Evolutionary conservation across 2,113 vertebrate species (phyloP), one percentile per base, ranked within the genome.

Genomic region (Hypocryptadius cinnamomeus): DNA sequence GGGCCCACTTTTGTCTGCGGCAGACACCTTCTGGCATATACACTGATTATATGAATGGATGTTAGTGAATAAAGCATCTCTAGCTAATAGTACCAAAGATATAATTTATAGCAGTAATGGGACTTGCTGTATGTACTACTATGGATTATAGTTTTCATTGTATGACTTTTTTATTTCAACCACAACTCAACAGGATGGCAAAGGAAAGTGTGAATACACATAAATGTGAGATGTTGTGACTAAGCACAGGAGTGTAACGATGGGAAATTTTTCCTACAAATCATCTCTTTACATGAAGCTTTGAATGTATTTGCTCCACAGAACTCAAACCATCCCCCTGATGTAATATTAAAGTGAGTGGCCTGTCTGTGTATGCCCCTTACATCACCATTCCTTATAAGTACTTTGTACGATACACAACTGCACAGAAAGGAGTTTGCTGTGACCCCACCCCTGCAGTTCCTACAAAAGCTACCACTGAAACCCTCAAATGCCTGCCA

Each of bases 131-230:
- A 30, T 24, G 7, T 35, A 56, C 35, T 86, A 54, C 65, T 78
- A 12, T 44, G 35, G 6, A 60, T 74, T 74, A 48, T 47, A 65
- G 47, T 89, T 66, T 71, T 33, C 22, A 59, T 56, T 28, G 53
- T 37, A 53, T 51, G 31, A 71, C 57, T 79, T 85, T 66, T 88
- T 80, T 56, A 64, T 74, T 92, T 83, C 53, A 50, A 87, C 44
- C 72, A 65, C 48, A 89, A 19, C 35, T 79, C 51, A 42, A 56
- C 19, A 78, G 40, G 27, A 50, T 63, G 14, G 5, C 51, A 59
- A 84, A 88, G 12, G 31, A 39, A 50, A 22, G 22, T 66, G 44
- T 51, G 56, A 87, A 84, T 51, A 80, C 40, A 89, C 8, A 10
- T n/a, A 42, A 78, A 85, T 68, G 56, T 39, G 61, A 68, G 65